These are phyloP conservation scores for Tachina lurida DNA, from an alignment of 2,888 invertebrate species.

Conservation along the genomic window DNA sequence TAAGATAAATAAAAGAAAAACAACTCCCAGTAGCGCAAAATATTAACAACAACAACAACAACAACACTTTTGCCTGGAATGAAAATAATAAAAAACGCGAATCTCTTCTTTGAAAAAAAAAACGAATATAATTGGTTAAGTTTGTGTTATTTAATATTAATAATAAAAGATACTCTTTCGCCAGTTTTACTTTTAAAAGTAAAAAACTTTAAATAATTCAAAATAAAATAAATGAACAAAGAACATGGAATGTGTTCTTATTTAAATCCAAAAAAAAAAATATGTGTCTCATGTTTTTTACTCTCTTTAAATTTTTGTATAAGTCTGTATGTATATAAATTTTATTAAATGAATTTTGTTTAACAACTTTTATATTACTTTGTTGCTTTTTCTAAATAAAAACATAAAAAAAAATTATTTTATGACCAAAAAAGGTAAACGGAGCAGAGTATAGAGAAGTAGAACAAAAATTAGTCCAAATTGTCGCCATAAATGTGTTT, in stretches of 20 bases:
- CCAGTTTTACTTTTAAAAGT: neutral
- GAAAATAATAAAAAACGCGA: constrained; percentile 24
- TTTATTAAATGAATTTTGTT: constrained; percentile 39
- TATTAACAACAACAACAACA: neutral
- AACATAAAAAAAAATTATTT: constrained; percentile 78
- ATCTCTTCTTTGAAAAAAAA: neutral
- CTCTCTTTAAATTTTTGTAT: neutral
- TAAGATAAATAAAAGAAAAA: constrained; percentile 26
- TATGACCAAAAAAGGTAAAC: constrained; percentile 80
- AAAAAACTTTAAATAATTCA: neutral
- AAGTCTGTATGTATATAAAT: neutral
- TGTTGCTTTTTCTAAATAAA: constrained; percentile 51
- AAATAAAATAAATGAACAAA: neutral
- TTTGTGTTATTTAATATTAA: constrained; percentile 47
- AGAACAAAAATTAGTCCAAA: neutral
- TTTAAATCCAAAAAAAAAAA: neutral
- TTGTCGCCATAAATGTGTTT: constrained; percentile 55
- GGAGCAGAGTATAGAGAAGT: neutral
- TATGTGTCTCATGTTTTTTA: neutral
- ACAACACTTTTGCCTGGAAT: neutral
- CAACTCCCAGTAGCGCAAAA: constrained; percentile 24
- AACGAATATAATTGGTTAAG: constrained; percentile 5
- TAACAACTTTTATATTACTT: constrained; percentile 34
- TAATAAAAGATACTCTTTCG: neutral
- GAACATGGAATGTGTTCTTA: neutral